phyloP scores from a whole-genome alignment of 2,113 vertebrate genomes.

The Uropsilus gracilis region DNA sequence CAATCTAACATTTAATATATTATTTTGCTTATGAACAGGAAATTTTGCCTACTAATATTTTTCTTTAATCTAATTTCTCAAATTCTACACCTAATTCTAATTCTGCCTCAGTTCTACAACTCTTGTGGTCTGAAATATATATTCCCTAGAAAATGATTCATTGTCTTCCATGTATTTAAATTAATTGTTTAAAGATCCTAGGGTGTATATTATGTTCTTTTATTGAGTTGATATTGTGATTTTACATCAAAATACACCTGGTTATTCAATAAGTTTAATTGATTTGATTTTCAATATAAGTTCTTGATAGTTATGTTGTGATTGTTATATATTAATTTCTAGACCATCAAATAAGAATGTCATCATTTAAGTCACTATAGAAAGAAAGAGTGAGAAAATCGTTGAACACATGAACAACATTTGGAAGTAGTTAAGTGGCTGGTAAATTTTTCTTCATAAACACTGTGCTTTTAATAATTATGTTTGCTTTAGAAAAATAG shows the following conservation, averaged over 20 bases:
- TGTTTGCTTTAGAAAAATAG: not conserved
- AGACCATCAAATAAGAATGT: not conserved
- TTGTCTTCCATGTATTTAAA: not conserved
- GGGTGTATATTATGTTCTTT: not conserved
- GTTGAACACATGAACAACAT: not conserved
- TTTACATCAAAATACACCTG: not conserved
- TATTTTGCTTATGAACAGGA: not conserved
- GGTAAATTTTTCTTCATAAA: not conserved
- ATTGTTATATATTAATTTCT: conserved; percentile 8
- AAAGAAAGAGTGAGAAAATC: not conserved
- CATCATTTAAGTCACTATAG: not conserved
- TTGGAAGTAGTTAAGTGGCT: not conserved
- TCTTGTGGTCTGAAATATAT: not conserved
- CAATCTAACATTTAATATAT: not conserved
- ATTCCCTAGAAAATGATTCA: conserved; percentile 8
- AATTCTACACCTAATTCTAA: not conserved
- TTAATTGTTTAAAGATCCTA: not conserved
- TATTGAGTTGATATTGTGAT: not conserved
- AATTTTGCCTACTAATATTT: not conserved
- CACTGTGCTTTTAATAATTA: not conserved
- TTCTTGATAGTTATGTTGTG: not conserved
- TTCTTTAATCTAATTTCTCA: not conserved
- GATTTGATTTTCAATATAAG: conserved; percentile 16
- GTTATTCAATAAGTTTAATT: not conserved
- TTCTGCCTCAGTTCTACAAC: not conserved